phyloP scores from a whole-genome alignment of 2,888 invertebrate species.

The Cecidostiba fungosa region DNA sequence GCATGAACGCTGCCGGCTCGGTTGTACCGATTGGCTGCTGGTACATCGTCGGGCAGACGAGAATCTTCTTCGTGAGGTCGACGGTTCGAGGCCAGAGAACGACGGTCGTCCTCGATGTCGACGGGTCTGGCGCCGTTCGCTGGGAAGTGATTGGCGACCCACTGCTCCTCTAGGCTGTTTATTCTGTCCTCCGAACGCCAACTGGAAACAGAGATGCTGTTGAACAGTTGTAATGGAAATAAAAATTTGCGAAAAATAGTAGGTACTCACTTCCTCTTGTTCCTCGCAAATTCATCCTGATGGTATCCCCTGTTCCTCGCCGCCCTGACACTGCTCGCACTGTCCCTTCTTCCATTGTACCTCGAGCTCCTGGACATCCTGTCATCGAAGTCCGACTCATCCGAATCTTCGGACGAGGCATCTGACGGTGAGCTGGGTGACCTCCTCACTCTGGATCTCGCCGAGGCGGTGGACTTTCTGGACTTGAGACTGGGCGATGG shows the following conservation, averaged over 20 bases:
- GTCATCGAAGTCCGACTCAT: constrained; percentile 84
- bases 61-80: constrained; percentile 65
- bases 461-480: constrained; percentile 85
- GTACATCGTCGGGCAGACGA: constrained; percentile 44
- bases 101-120: constrained; percentile 63
- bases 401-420: constrained; percentile 80
- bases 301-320: constrained; percentile 37
- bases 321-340: constrained; percentile 24
- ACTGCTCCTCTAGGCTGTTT: constrained; percentile 72
- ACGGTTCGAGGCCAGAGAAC: constrained; percentile 43
- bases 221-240: not conserved
- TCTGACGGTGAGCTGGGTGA: constrained; percentile 75
- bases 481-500: constrained; percentile 86
- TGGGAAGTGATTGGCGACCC: constrained; percentile 70
- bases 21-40: constrained; percentile 50
- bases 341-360: constrained; percentile 41
- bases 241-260: not conserved
- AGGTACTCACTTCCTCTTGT: constrained; percentile 45
- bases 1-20: constrained; percentile 38
- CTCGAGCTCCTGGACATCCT: constrained; percentile 76
- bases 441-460: constrained; percentile 80
- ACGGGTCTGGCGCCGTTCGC: constrained; percentile 19
- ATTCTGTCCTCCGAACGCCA: constrained; percentile 76
- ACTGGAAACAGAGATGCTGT: constrained; percentile 33
- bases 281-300: constrained; percentile 53